Base-by-base conservation (phyloP, 2,888 invertebrate genomes). In the Dolichopus griseipennis region DNA sequence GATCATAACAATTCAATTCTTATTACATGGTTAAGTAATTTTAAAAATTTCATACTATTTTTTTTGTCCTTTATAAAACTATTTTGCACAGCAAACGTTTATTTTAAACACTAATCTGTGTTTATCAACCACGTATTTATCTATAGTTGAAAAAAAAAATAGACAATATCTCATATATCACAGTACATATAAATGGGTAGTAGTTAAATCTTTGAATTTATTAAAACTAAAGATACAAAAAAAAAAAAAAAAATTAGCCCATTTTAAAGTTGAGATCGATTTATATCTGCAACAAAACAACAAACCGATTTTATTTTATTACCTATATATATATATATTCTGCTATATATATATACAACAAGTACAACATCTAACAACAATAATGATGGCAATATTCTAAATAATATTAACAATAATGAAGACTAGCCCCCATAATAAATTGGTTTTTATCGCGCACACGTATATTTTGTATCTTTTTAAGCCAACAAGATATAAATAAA, bases 361-460 rank as follows among this genome's bases (percentile, higher is more conserved):
- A 27, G 27, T 5, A 27, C 27, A 27, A 27, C 27, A 27, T 4
- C 27, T 5, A 27, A 27, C 27, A 27, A 27, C 27, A 6, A 52
- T 52, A 52, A 52, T 52, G 15, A 52, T 52, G 52, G 18, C 6
- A 18, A n/a, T 41, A 41, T 15, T 41, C 15, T 5, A 3, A 12
- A 52, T 18, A 52, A 52, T 18, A 52, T 15, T 52, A 12, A 27
- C 15, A 52, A 18, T 52, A n/a, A 52, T 52, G 52, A 52, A 18
- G 52, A 52, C 52, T 52, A 52, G 52, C 52, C 52, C 52, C 52
- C 52, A 52, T 52, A 52, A 52, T 52, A 52, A 52, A 52, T 52
- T 52, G 18, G 9, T 52, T 52, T 52, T 6, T 52, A 9, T 9
- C 52, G 15, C 52, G 52, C 15, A 52, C 52, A 52, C 27, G 27